phyloP scores from a whole-genome alignment of 1,140 invertebrate species.

The Globodera rostochiensis region DNA sequence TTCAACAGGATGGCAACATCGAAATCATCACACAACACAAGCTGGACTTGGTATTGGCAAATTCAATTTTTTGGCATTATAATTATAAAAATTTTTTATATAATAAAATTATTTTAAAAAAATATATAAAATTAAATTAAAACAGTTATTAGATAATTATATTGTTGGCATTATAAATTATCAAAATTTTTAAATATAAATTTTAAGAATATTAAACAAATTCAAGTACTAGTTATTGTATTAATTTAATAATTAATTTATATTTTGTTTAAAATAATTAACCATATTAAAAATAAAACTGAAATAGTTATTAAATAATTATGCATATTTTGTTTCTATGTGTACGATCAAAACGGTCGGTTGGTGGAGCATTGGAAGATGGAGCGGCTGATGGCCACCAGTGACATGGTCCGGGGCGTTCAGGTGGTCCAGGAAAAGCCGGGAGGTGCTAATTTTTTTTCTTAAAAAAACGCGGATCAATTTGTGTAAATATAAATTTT shows the following conservation, averaged over 20 bases:
- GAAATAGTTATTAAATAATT: too few relatives aligned
- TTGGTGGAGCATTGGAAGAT: conserved; percentile 63
- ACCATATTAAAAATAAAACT: not conserved
- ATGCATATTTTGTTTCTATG: conserved; percentile 6
- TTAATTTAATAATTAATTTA: not conserved
- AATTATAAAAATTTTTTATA: not conserved
- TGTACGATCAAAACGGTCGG: conserved; percentile 55
- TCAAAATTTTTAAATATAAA: not conserved
- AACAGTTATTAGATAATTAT: not conserved
- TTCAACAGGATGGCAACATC: conserved; percentile 58
- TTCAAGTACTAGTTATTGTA: not conserved
- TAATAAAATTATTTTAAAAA: not conserved
- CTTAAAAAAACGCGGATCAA: not conserved
- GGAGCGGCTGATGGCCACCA: conserved; percentile 50
- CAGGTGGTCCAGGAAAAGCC: conserved; percentile 44
- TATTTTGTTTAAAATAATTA: too few relatives aligned
- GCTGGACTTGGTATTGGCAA: conserved; percentile 41
- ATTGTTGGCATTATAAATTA: not conserved
- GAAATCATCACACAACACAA: conserved; percentile 57
- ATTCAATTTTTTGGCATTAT: not conserved
- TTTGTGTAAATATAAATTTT: not conserved
- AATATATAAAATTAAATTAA: not conserved
- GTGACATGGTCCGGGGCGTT: conserved; percentile 55
- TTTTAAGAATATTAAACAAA: too few relatives aligned
- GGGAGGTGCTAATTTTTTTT: not conserved